Conservation (phyloP, 2,113 vertebrate species). For the Halcyon senegalensis region DNA sequence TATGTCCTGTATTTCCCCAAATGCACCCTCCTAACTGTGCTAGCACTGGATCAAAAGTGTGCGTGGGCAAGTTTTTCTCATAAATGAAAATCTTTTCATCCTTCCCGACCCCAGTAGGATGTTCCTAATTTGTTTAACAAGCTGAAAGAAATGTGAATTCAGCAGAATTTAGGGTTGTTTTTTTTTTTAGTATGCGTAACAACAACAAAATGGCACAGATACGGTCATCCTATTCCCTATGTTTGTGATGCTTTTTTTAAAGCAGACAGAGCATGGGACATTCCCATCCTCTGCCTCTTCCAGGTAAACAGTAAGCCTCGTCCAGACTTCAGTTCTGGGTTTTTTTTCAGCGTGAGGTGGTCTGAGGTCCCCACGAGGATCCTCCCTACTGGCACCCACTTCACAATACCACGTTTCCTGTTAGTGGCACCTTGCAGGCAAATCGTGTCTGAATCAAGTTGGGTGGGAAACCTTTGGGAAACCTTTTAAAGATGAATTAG, state of each 20-base stretch:
- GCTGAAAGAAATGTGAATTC: not conserved
- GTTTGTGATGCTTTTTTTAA: not conserved
- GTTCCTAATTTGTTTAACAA: not conserved
- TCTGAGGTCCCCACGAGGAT: not conserved
- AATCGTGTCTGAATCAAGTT: conserved; percentile 20
- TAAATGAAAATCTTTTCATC: not conserved
- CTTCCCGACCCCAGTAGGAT: not conserved
- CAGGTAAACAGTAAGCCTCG: not conserved
- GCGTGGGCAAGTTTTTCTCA: not conserved
- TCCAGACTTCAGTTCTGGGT: not conserved
- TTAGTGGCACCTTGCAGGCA: conserved; percentile 44
- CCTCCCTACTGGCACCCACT: not conserved
- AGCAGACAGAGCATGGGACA: not conserved
- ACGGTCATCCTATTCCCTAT: not conserved
- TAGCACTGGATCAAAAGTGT: not conserved
- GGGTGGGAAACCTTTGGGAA: conserved; percentile 41
- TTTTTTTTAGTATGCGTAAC: not conserved
- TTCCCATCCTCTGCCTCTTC: not conserved
- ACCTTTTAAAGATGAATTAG: conserved; percentile 53
- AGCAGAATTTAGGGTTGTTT: not conserved
- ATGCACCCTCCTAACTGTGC: not conserved
- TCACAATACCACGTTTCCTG: not conserved
- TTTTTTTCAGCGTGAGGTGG: not conserved
- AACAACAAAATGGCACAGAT: not conserved
- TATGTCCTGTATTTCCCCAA: not conserved